Base-by-base conservation (phyloP, 53 echinoderm and acorn worm species). In the Patiria pectinifera region DNA sequence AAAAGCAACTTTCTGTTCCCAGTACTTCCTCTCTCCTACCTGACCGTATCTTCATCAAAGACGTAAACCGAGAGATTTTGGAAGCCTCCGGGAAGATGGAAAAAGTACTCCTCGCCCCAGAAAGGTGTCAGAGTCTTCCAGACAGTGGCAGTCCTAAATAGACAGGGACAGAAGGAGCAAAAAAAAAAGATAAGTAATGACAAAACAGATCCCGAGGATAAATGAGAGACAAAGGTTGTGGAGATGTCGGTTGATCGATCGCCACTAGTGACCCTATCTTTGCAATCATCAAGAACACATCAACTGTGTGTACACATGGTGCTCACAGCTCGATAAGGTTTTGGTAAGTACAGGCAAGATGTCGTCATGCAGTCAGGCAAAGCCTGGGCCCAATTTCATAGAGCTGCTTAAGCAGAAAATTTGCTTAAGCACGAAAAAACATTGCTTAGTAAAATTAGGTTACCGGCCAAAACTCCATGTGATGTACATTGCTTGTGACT, bases 41-140 rank as follows among this genome's bases (percentile, higher is more conserved):
- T 93, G 62, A 93, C 60, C 26, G 93, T 93, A 76, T 93, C 93
- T 48, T 93, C 93, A 91, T 93, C 93, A 43, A 76, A 93, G 47
- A 93, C 69, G 69, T 93, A 93, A 4, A 93, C 45, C 3, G 93
- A 90, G 66, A 93, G 62, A 46, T 93, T 93, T 48, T 93, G 93
- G n/a, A 93, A 93, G 43, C 93, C 93, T 44, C 93, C 89, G 4
- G 93, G 93, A 62, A 93, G 91, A 89, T 93, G 93, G 47, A 93
- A 91, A 49, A 84, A 78, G 78, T 93, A 93, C 61, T 93, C 93
- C 84, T 93, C 93, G 1, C 93, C 93, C 93, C 93, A 93, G 89
- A 93, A 93, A 11, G 93, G 93, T 14, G 83, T 77, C 79, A 93
- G 72, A 12, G 93, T 93, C 75, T 90, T 83, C 93, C 93, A 93